Conservation (phyloP, 2,888 invertebrate genomes). For the Oligia strigilis region DNA sequence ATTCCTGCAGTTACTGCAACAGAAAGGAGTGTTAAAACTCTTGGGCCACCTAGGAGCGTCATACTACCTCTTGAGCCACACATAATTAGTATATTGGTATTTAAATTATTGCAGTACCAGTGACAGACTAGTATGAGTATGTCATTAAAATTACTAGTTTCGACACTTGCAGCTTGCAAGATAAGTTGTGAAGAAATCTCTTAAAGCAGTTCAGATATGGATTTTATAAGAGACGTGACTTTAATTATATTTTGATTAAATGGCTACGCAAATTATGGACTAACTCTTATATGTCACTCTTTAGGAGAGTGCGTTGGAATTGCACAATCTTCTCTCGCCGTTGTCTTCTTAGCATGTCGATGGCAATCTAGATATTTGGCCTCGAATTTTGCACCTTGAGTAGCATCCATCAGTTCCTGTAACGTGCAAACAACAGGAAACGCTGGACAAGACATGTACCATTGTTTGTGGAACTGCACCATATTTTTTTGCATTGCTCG, state of each 20-base stretch:
- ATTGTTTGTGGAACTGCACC: neutral
- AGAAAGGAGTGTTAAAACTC: conserved; percentile 26
- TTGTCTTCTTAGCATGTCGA: neutral
- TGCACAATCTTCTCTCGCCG: neutral
- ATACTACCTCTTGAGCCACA: conserved; percentile 42
- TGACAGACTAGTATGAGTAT: conserved; percentile 20
- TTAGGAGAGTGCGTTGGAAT: neutral
- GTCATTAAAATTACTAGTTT: conserved; percentile 45
- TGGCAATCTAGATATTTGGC: neutral
- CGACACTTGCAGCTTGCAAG: conserved; percentile 5
- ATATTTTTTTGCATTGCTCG: neutral
- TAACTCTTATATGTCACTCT: no score
- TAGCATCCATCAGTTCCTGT: neutral
- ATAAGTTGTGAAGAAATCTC: conserved; percentile 27
- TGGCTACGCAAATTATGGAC: conserved; percentile 9
- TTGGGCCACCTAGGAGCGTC: conserved; percentile 26
- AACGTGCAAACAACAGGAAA: neutral
- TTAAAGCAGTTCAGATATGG: neutral
- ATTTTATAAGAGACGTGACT: conserved; percentile 35
- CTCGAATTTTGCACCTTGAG: neutral
- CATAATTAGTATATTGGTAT: conserved; percentile 52
- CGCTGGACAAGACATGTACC: neutral
- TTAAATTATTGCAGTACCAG: conserved; percentile 48
- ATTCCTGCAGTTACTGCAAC: conserved; percentile 20
- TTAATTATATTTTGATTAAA: conserved; percentile 38